Percentiles rank a stretch among this genome's conserved stretches.
These are phyloP conservation scores for Donacobius atricapilla DNA, from an alignment of 2,113 vertebrate species.

Conservation along the genomic window DNA sequence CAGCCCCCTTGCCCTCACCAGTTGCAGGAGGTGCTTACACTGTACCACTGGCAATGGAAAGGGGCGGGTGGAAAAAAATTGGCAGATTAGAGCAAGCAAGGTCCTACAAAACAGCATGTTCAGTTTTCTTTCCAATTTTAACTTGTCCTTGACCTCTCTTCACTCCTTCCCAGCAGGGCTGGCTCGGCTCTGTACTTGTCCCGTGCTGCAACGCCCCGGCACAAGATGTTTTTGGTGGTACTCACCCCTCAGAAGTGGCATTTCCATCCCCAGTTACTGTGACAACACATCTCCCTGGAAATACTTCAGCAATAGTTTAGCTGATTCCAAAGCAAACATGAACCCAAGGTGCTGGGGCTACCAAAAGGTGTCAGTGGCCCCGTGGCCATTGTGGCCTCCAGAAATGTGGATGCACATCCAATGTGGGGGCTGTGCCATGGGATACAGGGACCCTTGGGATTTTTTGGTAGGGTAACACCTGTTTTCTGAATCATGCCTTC, in stretches of 20 bases:
- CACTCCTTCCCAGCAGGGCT: slow-evolving; percentile 32
- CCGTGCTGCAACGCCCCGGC: background rate
- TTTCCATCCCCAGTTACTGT: background rate
- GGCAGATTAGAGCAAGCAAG: slow-evolving; percentile 10
- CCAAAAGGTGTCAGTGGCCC: background rate
- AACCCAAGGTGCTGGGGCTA: background rate
- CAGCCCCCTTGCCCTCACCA: background rate
- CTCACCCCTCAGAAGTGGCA: background rate
- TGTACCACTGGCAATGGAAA: background rate
- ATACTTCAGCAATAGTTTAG: background rate
- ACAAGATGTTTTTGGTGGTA: slow-evolving; percentile 5
- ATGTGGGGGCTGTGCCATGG: background rate
- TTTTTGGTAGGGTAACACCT: background rate
- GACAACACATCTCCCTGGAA: background rate
- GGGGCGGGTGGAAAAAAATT: background rate
- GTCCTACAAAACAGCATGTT: slow-evolving; percentile 43
- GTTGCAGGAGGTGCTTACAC: background rate
- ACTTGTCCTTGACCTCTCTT: slow-evolving; percentile 58
- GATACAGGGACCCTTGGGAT: background rate
- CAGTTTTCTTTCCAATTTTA: slow-evolving; percentile 67
- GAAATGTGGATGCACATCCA: background rate
- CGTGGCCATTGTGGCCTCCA: background rate
- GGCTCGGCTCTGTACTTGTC: background rate
- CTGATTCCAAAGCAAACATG: background rate
- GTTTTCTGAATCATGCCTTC: background rate